These are phyloP conservation scores for Novumbra hubbsi DNA, from an alignment of 2,797 vertebrate species.

Conservation along the genomic window DNA sequence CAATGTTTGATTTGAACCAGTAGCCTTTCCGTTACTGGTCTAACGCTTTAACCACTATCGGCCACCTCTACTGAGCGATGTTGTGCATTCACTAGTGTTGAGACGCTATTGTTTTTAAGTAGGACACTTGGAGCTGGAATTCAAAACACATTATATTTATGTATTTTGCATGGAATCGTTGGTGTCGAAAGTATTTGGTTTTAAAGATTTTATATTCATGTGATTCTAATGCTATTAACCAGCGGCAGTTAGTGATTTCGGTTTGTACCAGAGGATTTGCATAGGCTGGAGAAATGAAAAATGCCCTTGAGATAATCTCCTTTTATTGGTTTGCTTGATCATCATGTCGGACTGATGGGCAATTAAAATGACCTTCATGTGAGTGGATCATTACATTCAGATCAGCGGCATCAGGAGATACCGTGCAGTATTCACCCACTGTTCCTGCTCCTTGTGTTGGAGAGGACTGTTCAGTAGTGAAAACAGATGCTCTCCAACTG, in stretches of 20 bases:
- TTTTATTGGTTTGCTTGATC: constrained; percentile 7
- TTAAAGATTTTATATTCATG: background rate
- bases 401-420: background rate
- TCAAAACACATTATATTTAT: too few relatives aligned
- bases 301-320: background rate
- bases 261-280: background rate
- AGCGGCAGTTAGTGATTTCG: background rate
- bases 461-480: background rate
- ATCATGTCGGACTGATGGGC: background rate
- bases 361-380: constrained; percentile 3
- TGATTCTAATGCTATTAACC: background rate
- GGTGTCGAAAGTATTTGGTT: background rate
- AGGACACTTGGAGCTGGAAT: background rate
- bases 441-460: background rate
- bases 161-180: background rate
- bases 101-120: constrained; percentile 12
- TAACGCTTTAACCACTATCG: too few relatives aligned
- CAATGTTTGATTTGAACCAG: too few relatives aligned
- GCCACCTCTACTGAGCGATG: background rate
- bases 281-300: background rate
- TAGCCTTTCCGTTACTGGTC: too few relatives aligned
- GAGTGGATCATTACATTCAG: background rate
- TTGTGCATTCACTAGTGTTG: background rate
- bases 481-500: constrained; percentile 31
- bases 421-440: background rate